Evolutionary conservation across 2,797 vertebrate genomes (phyloP), one percentile per base, ranked within the genome.

Genomic region (Acipenser ruthenus): DNA sequence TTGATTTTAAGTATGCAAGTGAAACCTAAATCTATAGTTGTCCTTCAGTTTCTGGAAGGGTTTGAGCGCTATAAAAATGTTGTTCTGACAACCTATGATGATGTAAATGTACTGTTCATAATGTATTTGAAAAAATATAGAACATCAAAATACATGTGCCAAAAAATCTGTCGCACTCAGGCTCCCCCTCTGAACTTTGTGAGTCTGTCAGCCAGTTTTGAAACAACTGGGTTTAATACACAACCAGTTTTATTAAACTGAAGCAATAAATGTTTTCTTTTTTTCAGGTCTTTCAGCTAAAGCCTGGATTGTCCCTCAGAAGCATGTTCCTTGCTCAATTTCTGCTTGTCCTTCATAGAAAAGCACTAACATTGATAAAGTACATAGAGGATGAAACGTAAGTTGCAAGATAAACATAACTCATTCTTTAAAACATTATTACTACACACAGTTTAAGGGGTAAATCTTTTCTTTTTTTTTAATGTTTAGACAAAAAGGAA

Each of bases 351-450:
- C 92, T 98, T 82, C 95, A 99, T 83, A 93, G 95, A 80, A 99
- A 98, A 88, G 93, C 95, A 67, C 90, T 98, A 84, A 94, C 94
- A 0, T 85, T 98, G 76, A 94, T 99, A 79, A 95, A 97, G 81
- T 98, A 99, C 80, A 97, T 99, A 76, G 95, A 98, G 77, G 95
- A 99, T 79, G 94, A 98, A 73, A 99, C 95, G 96, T 98, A 89
- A 93, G 95, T 88, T 18, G 37, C 37, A 37, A 37, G 37, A 37
- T 37, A 37, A 37, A 37, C 37, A 4, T 37, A 37, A 4, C 37
- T 37, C 37, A 37, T 5, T 37, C 37, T 37, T 37, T 37, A 37
- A 37, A 37, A 4, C 3, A 37, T 37, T 37, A 37, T 37, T 37
- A 23, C 74, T 53, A 55, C 62, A 66, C 48, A 11, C 37, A 1